These are phyloP conservation scores for Sphaerodactylus townsendi DNA, from an alignment of 2,113 vertebrate genomes.

Conservation along the genomic window DNA sequence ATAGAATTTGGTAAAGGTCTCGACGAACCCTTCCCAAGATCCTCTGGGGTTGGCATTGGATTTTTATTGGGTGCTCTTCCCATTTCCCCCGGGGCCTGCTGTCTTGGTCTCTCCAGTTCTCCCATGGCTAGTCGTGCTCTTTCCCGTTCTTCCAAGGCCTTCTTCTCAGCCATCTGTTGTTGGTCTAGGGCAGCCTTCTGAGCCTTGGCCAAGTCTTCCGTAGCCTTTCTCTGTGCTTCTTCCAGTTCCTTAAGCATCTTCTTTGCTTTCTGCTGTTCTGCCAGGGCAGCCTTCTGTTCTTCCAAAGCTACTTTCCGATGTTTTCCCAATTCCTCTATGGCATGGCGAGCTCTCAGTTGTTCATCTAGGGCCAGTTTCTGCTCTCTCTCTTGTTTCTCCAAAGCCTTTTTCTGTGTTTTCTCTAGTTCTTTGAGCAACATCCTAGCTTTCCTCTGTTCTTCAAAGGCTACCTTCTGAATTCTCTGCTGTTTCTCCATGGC, in stretches of 20 bases:
- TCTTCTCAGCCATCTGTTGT: not conserved
- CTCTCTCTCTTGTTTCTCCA: not conserved
- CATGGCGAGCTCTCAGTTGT: not conserved
- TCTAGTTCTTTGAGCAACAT: not conserved
- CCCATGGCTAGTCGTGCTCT: not conserved
- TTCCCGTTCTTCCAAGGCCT: not conserved
- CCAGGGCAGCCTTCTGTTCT: not conserved
- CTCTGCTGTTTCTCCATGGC: not conserved
- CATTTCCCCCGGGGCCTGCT: not conserved
- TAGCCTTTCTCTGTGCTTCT: not conserved
- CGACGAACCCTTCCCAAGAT: not conserved
- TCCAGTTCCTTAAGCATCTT: not conserved
- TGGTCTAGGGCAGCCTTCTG: too few species aligned
- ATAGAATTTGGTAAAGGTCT: not conserved
- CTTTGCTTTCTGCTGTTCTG: not conserved
- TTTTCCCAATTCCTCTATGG: not conserved
- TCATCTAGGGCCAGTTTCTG: not conserved
- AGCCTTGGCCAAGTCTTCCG: too few species aligned
- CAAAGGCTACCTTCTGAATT: not conserved
- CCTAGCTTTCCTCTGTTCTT: constrained; percentile 6
- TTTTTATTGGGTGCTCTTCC: not conserved
- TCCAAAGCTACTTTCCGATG: not conserved
- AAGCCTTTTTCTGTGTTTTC: not conserved
- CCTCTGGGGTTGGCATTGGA: not conserved
- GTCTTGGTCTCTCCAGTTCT: not conserved